These are phyloP conservation scores for Panopea generosa DNA, from an alignment of 2,888 invertebrate species.

Conservation along the genomic window DNA sequence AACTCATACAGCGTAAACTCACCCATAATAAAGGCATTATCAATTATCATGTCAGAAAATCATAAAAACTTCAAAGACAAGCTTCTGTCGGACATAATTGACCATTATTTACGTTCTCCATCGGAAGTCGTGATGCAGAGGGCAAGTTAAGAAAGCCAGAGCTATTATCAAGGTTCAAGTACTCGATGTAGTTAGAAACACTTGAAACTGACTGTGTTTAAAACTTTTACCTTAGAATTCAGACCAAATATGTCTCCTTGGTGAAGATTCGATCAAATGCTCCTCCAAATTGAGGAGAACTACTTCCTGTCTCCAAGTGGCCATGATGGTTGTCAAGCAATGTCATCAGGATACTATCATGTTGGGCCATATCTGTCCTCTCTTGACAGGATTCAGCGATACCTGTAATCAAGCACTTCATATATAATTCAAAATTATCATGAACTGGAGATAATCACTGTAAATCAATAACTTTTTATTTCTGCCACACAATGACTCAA, in stretches of 20 bases:
- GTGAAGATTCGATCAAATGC: constrained; percentile 5
- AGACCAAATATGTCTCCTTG: constrained; percentile 35
- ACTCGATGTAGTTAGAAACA: no score
- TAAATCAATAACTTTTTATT: constrained; percentile 5
- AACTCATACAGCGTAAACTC: constrained; percentile 22
- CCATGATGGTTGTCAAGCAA: constrained; percentile 60
- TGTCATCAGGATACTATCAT: constrained; percentile 52
- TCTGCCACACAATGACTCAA: background rate
- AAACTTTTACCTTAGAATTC: background rate
- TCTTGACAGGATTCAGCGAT: constrained; percentile 2
- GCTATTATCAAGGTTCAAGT: no score
- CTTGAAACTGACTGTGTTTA: background rate
- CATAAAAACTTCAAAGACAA: constrained; percentile 44
- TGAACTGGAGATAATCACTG: background rate
- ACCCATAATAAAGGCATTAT: constrained; percentile 37
- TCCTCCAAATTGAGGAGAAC: constrained; percentile 46
- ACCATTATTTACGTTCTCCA: constrained; percentile 33
- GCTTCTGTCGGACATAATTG: constrained; percentile 34
- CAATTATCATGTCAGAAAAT: constrained; percentile 50
- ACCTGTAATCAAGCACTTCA: constrained; percentile 9
- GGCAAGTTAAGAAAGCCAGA: no score
- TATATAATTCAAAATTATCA: constrained; percentile 16
- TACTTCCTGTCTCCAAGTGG: constrained; percentile 62
- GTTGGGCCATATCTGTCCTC: constrained; percentile 14
- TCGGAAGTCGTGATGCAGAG: no score